These are phyloP conservation scores for Enteromius viviparus DNA, from an alignment of 2,797 vertebrate species.

Conservation along the genomic window DNA sequence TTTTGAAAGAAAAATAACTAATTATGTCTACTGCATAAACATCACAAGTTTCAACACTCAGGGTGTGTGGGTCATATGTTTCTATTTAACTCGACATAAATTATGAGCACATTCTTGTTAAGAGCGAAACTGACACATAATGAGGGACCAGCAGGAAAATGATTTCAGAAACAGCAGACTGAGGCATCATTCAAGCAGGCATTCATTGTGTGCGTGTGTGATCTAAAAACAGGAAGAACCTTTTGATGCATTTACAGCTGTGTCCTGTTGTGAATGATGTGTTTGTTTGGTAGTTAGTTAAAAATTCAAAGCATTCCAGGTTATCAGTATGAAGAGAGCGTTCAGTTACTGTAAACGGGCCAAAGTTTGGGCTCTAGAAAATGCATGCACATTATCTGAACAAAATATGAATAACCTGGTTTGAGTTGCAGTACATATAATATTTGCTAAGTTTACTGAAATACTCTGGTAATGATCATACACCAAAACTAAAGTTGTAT, in stretches of 20 bases:
- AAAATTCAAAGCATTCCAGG: neutral
- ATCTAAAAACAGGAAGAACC: constrained; percentile 33
- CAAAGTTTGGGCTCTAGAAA: neutral
- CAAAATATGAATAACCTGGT: neutral
- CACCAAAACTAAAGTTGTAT: constrained; percentile 2
- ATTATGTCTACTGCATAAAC: neutral
- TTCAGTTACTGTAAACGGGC: neutral
- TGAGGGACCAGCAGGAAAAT: neutral
- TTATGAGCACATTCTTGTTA: neutral
- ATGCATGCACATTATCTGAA: neutral
- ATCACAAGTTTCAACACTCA: neutral
- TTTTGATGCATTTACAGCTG: constrained; percentile 8
- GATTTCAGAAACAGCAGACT: neutral
- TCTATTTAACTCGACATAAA: neutral
- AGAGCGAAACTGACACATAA: neutral
- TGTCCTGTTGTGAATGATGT: constrained; percentile 11
- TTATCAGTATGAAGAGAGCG: neutral
- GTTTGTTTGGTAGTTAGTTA: neutral
- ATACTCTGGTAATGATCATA: neutral
- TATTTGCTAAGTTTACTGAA: neutral
- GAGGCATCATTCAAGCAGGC: neutral
- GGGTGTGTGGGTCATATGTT: neutral
- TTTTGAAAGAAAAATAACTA: constrained; percentile 47
- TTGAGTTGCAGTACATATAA: neutral
- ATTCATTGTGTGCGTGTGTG: neutral